Evolutionary conservation across 2,888 invertebrate species (phyloP).

Genomic region (Andrena praecox): DNA sequence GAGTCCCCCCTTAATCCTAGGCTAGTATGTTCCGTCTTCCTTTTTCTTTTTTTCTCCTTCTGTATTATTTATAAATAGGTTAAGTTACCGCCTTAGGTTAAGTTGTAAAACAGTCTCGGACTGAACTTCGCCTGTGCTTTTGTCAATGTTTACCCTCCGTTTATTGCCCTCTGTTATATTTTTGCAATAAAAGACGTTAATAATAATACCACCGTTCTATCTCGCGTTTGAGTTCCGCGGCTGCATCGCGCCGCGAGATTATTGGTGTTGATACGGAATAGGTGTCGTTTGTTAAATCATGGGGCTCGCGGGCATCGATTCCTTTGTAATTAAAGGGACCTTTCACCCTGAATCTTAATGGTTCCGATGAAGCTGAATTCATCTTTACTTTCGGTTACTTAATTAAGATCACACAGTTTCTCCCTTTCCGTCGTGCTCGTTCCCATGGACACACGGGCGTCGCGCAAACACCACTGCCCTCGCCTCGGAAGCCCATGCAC

Average conservation of each 20-base stretch:
- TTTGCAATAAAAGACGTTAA: no score
- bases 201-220: not conserved
- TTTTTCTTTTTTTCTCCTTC: no score
- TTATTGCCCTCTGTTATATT: no score
- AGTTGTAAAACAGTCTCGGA: no score
- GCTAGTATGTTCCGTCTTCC: no score
- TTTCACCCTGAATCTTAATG: not conserved
- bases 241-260: not conserved
- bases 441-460: not conserved
- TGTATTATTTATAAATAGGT: no score
- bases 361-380: not conserved
- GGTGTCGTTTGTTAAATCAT: conserved; percentile 3
- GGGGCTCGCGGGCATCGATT: not conserved
- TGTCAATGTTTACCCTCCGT: no score
- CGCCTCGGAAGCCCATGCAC: not conserved
- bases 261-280: conserved; percentile 7
- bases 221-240: not conserved
- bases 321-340: not conserved
- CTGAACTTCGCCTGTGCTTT: no score
- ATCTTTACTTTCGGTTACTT: conserved; percentile 23
- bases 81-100: no score
- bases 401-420: conserved; percentile 29
- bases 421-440: not conserved
- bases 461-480: not conserved
- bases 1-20: no score